A percentile compares a stretch with the other conserved stretches of the same genome.
These are phyloP conservation scores for Xanthia icteritia DNA, from an alignment of 2,888 invertebrate genomes.

Conservation along the genomic window DNA sequence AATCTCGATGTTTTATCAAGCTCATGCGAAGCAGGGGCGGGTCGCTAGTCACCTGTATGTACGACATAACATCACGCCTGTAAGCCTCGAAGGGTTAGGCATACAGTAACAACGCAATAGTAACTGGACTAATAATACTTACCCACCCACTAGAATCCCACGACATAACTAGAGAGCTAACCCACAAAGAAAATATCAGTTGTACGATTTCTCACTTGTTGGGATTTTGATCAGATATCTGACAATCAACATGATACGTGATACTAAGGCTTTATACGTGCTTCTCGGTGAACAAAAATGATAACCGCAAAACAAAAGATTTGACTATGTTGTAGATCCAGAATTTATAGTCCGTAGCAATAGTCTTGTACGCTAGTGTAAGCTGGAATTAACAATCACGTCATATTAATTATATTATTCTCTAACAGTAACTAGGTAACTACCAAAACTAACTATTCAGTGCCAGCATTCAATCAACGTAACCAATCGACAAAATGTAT, in stretches of 20 bases:
- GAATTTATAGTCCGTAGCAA: neutral
- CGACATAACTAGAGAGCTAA: neutral
- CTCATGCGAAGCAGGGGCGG: no score
- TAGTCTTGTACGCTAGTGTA: neutral
- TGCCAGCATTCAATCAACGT: constrained; percentile 29
- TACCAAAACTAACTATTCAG: neutral
- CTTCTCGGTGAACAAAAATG: neutral
- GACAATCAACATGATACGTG: neutral
- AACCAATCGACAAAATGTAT: constrained; percentile 34
- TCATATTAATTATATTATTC: neutral
- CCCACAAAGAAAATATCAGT: neutral
- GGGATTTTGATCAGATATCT: neutral
- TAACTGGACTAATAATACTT: no score
- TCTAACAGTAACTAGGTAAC: neutral
- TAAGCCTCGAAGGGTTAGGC: no score
- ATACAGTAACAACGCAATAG: no score
- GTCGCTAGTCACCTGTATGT: no score
- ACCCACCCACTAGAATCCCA: neutral
- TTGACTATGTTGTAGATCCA: neutral
- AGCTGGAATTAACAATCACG: neutral
- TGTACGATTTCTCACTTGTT: neutral
- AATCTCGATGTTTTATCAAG: no score
- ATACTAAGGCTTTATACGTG: neutral
- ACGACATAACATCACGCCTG: no score
- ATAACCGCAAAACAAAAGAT: neutral